Evolutionary conservation across 2,888 invertebrate genomes (phyloP), one percentile per base, ranked within the genome.

Genomic region (Labia minor): DNA sequence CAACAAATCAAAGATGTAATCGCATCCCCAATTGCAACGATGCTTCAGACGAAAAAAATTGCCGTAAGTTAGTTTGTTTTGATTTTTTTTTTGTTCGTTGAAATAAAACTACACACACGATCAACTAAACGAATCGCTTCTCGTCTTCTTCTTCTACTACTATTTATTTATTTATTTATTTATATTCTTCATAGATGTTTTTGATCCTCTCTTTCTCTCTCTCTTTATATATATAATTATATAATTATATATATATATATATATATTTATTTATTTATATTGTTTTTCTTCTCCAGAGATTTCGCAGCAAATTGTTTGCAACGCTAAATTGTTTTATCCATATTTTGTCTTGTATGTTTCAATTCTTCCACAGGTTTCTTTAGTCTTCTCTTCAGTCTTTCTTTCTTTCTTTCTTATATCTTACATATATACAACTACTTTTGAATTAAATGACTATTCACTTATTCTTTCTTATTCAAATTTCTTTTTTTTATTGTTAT

Each of bases 11-110:
- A 75, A 73, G 81, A 67, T 87, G 89, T 77, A 80, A 89, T 77
- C 76, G 77, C 21, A 70, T 73, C 10, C 68, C 67, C 18, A 85
- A 89, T 76, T 89, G 88, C 76, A 69, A 72, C 8, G 87, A 87
- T 74, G 78, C 78, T 65, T 81, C 81, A 26, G 86, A 87, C 74
- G 86, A 86, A 71, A 70, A 66, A 19, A 72, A 74, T 68, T 76
- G 76, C 70, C 62, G 71, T 71, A 71, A 74, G 80, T 49, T 74
- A 72, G 76, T 77, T 70, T 83, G 83, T 72, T n/a, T n/a, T n/a
- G n/a, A n/a, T n/a, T n/a, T n/a, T n/a, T n/a, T n/a, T n/a, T n/a
- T n/a, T n/a, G n/a, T n/a, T n/a, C n/a, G n/a, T n/a, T n/a, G n/a
- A n/a, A n/a, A n/a, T n/a, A n/a, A n/a, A n/a, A n/a, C 63, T 8